phyloP scores from a whole-genome alignment of 2,797 vertebrate genomes.

The Anableps anableps region DNA sequence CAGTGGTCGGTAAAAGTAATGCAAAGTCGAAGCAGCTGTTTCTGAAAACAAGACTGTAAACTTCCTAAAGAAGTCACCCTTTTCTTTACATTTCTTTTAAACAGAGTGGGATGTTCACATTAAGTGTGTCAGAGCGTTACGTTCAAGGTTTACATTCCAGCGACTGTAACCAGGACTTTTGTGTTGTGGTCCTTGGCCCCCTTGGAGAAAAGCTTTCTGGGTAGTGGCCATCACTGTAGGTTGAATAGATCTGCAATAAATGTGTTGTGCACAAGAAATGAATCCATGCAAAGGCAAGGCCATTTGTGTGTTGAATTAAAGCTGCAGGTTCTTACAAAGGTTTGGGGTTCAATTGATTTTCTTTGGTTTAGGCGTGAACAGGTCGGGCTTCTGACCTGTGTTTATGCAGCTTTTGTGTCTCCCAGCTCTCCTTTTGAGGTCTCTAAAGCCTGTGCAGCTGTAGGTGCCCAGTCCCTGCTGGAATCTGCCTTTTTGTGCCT shows the following conservation, averaged over 20 bases:
- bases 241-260: slow-evolving; percentile 61
- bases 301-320: slow-evolving; percentile 46
- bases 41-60: not conserved
- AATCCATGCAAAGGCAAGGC: slow-evolving; percentile 51
- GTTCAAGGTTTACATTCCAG: slow-evolving; percentile 43
- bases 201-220: slow-evolving; percentile 39
- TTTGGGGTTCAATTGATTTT: slow-evolving; percentile 45
- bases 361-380: slow-evolving; percentile 19
- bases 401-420: slow-evolving; percentile 42
- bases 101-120: slow-evolving; percentile 28
- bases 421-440: slow-evolving; percentile 29
- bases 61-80: slow-evolving; percentile 18
- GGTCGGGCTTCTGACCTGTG: slow-evolving; percentile 51
- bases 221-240: slow-evolving; percentile 36
- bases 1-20: not conserved
- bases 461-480: slow-evolving; percentile 13
- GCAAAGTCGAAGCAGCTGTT: slow-evolving; percentile 7
- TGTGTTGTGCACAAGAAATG: slow-evolving; percentile 41
- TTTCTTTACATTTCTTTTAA: slow-evolving; percentile 17
- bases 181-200: slow-evolving; percentile 51
- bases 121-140: slow-evolving; percentile 40
- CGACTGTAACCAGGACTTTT: slow-evolving; percentile 27
- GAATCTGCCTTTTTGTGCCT: slow-evolving; percentile 31
- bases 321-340: slow-evolving; percentile 49
- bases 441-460: slow-evolving; percentile 12